phyloP scores from a whole-genome alignment of 2,888 invertebrate genomes.

The Atrina japonica region DNA sequence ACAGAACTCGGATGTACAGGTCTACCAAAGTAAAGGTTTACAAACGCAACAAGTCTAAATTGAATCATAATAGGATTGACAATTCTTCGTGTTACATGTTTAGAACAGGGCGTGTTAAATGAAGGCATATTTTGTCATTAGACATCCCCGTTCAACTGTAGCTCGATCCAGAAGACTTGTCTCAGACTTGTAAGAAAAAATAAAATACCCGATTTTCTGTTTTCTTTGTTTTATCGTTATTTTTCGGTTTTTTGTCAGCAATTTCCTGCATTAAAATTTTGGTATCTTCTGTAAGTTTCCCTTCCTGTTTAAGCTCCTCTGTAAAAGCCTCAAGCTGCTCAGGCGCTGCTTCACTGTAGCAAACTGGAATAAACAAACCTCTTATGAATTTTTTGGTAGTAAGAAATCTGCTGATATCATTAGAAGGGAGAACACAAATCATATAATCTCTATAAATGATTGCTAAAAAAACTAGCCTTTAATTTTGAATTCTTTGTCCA shows the following conservation, averaged over 20 bases:
- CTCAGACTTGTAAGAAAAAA: too few species aligned
- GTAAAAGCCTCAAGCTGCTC: slow-evolving; percentile 68
- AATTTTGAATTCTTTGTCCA: too few species aligned
- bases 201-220: too few species aligned
- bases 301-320: slow-evolving; percentile 68
- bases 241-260: slow-evolving; percentile 20
- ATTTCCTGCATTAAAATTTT: slow-evolving; percentile 64
- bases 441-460: background rate
- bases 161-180: background rate
- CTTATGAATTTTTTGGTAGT: background rate
- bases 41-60: too few species aligned
- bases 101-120: too few species aligned
- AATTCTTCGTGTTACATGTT: too few species aligned
- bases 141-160: background rate
- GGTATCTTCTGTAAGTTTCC: slow-evolving; percentile 68
- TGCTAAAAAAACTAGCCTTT: too few species aligned
- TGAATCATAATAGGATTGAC: too few species aligned
- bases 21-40: too few species aligned
- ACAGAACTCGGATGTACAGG: too few species aligned
- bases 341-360: slow-evolving; percentile 66
- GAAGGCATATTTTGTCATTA: too few species aligned
- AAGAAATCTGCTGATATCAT: background rate
- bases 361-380: slow-evolving; percentile 57
- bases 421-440: background rate
- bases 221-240: background rate